Conservation (phyloP, 2,113 vertebrate genomes). For the Echinops telfairi region DNA sequence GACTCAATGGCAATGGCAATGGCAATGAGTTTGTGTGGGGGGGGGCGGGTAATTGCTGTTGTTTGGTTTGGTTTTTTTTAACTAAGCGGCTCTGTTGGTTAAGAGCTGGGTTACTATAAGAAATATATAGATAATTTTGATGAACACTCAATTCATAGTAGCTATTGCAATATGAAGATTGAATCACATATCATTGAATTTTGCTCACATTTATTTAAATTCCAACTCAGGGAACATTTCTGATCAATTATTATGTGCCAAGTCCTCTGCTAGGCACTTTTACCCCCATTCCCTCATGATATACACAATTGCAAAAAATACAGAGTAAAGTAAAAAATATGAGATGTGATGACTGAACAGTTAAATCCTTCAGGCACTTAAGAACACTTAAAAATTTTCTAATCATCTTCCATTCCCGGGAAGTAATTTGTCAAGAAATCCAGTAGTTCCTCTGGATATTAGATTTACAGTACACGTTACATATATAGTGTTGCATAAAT, state of each 20-base stretch:
- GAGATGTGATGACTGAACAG: background rate
- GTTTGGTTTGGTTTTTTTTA: too few species aligned
- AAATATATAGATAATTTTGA: background rate
- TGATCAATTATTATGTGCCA: background rate
- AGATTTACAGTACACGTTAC: background rate
- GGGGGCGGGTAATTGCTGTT: too few species aligned
- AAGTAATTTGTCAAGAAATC: background rate
- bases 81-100: too few species aligned
- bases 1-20: too few species aligned
- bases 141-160: too few species aligned
- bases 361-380: background rate
- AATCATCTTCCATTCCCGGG: background rate
- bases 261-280: background rate
- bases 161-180: too few species aligned
- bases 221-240: slow-evolving; percentile 30
- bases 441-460: background rate
- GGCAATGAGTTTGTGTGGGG: too few species aligned
- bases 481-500: background rate
- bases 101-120: background rate
- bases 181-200: too few species aligned
- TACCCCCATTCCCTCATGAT: background rate
- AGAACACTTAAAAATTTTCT: background rate
- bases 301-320: background rate
- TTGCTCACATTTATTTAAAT: background rate
- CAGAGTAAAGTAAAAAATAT: background rate